These are phyloP conservation scores for Ecdyonurus torrentis DNA, from an alignment of 2,888 invertebrate species.

Conservation along the genomic window DNA sequence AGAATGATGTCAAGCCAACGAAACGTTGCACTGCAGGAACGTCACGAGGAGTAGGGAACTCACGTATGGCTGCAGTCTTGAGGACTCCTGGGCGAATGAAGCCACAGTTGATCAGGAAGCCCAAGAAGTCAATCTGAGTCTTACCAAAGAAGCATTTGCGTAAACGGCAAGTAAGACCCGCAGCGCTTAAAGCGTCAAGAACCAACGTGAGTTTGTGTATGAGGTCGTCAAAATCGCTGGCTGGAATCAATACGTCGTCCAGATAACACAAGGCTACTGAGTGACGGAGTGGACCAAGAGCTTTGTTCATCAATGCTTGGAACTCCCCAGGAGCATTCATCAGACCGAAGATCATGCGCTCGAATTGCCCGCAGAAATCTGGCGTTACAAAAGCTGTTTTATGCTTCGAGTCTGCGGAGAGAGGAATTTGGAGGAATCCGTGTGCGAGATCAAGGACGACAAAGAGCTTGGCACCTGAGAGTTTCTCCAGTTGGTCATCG, in stretches of 20 bases:
- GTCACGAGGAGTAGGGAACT: constrained; percentile 15
- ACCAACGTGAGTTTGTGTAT: constrained; percentile 11
- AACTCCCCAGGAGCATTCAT: constrained; percentile 20
- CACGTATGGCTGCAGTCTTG: constrained; percentile 17
- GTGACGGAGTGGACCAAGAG: too few species aligned
- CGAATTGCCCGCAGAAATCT: constrained; percentile 23
- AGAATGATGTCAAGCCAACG: too few species aligned
- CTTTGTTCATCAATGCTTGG: too few species aligned
- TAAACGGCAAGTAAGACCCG: constrained; percentile 16
- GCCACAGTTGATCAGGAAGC: constrained; percentile 15
- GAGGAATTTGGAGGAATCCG: constrained; percentile 21
- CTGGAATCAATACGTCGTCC: constrained; percentile 17
- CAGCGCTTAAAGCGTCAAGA: neutral
- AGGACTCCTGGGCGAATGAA: constrained; percentile 17
- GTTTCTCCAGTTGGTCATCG: too few species aligned
- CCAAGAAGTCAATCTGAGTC: constrained; percentile 16
- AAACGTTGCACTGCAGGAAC: too few species aligned
- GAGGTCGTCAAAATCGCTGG: constrained; percentile 13
- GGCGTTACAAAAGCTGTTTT: constrained; percentile 24
- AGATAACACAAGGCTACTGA: constrained; percentile 15
- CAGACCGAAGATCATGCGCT: constrained; percentile 22
- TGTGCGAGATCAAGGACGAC: constrained; percentile 20
- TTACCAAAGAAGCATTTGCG: constrained; percentile 17
- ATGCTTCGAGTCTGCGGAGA: constrained; percentile 18
- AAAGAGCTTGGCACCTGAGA: too few species aligned